These are phyloP conservation scores for Hirtodrosophila histrioides DNA, from an alignment of 2,888 invertebrate species.

Conservation along the genomic window DNA sequence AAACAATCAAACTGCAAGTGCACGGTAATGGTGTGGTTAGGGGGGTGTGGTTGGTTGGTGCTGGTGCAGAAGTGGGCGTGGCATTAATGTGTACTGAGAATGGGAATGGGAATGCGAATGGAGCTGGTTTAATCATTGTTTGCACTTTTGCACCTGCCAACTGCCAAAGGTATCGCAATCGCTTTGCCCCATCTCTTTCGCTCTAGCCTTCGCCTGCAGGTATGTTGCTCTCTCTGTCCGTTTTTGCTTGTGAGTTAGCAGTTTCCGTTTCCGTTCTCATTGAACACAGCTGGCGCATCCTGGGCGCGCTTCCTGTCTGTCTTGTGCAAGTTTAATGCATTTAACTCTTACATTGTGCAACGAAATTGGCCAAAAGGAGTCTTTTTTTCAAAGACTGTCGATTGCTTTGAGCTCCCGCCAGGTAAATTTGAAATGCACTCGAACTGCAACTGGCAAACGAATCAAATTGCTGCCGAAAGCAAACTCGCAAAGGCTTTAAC, in stretches of 20 bases:
- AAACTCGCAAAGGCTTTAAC: constrained; percentile 43
- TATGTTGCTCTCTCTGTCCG: constrained; percentile 17
- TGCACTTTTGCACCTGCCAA: constrained; percentile 76
- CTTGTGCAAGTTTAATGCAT: constrained; percentile 76
- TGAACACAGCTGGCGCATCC: constrained; percentile 73
- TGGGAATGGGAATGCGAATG: constrained; percentile 26
- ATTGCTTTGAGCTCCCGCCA: constrained; percentile 46
- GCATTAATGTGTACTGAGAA: background rate
- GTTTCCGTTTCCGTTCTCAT: constrained; percentile 74
- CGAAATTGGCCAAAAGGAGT: constrained; percentile 67
- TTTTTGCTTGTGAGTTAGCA: constrained; percentile 59
- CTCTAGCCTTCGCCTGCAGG: background rate
- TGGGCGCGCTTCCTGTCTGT: constrained; percentile 34
- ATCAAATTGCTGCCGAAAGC: constrained; percentile 50
- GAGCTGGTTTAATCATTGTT: constrained; percentile 62
- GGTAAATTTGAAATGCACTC: constrained; percentile 60
- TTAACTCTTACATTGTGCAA: constrained; percentile 73
- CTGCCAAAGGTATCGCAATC: constrained; percentile 40
- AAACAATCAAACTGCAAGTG: constrained; percentile 65
- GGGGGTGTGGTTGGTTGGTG: constrained; percentile 6
- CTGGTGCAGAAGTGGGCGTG: too few species aligned
- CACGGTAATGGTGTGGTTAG: constrained; percentile 62
- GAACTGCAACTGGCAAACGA: constrained; percentile 53
- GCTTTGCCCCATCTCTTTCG: background rate
- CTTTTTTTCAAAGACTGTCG: constrained; percentile 46